Percentiles rank a stretch among this genome's conserved stretches.
phyloP scores from a whole-genome alignment of 1,140 invertebrate genomes.

The Agraylea sexmaculata region DNA sequence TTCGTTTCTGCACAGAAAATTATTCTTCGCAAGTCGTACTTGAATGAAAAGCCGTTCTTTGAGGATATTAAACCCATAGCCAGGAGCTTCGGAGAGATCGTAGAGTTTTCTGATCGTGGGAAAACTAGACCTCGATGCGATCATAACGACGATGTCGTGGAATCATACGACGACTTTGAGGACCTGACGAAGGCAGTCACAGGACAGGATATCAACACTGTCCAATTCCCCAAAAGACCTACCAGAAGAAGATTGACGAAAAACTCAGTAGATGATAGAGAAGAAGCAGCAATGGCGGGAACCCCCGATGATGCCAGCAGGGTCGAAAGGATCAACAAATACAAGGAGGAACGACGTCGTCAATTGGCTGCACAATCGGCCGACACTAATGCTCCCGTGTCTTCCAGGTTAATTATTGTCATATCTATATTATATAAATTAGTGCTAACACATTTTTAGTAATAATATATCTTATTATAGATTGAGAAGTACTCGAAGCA shows the following conservation, averaged over 20 bases:
- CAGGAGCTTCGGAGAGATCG: slow-evolving; percentile 18
- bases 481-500: too few species aligned
- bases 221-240: slow-evolving; percentile 9
- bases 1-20: too few species aligned
- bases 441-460: slow-evolving; percentile 12
- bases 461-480: slow-evolving; percentile 4
- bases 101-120: slow-evolving; percentile 10
- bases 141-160: slow-evolving; percentile 3
- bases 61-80: slow-evolving; percentile 18
- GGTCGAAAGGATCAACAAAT: slow-evolving; percentile 48
- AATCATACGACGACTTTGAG: not conserved
- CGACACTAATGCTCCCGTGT: slow-evolving; percentile 3
- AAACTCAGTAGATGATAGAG: slow-evolving; percentile 3
- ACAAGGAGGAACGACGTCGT: slow-evolving; percentile 52
- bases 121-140: slow-evolving; percentile 2
- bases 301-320: slow-evolving; percentile 32
- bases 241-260: slow-evolving; percentile 11
- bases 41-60: slow-evolving; percentile 17
- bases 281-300: slow-evolving; percentile 1
- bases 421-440: not conserved
- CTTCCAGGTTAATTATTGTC: slow-evolving; percentile 8
- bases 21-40: too few species aligned
- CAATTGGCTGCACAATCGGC: slow-evolving; percentile 41
- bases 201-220: slow-evolving; percentile 1
- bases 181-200: slow-evolving; percentile 17